Base-by-base conservation (phyloP, 2,888 invertebrate genomes). In the Orthonychiurus folsomi region DNA sequence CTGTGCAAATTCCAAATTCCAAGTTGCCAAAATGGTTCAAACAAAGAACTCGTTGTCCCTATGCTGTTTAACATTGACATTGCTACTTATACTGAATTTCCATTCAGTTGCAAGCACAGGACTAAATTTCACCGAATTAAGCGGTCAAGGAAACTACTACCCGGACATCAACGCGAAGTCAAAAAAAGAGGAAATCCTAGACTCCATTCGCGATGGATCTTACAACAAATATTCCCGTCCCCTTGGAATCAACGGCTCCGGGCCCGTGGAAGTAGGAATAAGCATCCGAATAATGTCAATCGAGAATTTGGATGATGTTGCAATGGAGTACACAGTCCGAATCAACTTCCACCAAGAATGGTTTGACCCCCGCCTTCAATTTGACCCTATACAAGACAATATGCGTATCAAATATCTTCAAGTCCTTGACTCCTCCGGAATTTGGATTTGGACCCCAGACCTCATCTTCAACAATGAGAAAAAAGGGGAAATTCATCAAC, bases 171-270 rank as follows among this genome's bases (percentile, higher is more conserved):
- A n/a, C n/a, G n/a, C n/a, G n/a, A n/a, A n/a, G n/a, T n/a, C n/a
- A n/a, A n/a, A n/a, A n/a, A n/a, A n/a, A n/a, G n/a, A n/a, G n/a
- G n/a, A n/a, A n/a, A n/a, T n/a, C n/a, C n/a, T n/a, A n/a, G n/a
- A n/a, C n/a, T n/a, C n/a, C n/a, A n/a, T n/a, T n/a, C n/a, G n/a
- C n/a, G n/a, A n/a, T n/a, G n/a, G n/a, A n/a, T n/a, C n/a, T n/a
- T n/a, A n/a, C n/a, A n/a, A n/a, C n/a, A n/a, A n/a, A n/a, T n/a
- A n/a, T n/a, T n/a, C n/a, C n/a, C n/a, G n/a, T n/a, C n/a, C n/a
- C n/a, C n/a, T n/a, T 73, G 86, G 89, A 79, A 92, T 93, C 79
- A 61, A 64, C 28, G 66, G 63, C 18, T 21, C 9, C 21, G 68
- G 68, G 12, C 65, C 69, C 0, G 59, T 66, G 1, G 50, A 24